Percentiles rank a stretch among this genome's conserved stretches.
phyloP scores from a whole-genome alignment of 2,113 vertebrate genomes.

The Phasianus colchicus region DNA sequence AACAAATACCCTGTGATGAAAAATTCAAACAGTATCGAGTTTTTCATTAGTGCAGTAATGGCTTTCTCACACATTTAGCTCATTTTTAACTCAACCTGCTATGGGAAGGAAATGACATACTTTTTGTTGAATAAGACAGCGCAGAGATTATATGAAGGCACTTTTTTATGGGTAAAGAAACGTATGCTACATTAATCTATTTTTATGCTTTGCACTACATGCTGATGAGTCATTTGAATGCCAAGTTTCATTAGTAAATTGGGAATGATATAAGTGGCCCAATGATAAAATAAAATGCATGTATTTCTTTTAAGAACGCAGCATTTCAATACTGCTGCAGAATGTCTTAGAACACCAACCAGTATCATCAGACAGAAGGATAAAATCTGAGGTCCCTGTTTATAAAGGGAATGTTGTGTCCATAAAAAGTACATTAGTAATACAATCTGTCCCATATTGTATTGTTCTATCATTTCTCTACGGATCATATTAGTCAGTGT shows the following conservation, averaged over 20 bases:
- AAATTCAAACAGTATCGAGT: slow-evolving; percentile 65
- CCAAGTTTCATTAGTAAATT: slow-evolving; percentile 71
- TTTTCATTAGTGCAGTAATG: slow-evolving; percentile 71
- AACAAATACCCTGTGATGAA: slow-evolving; percentile 68
- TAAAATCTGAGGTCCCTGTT: slow-evolving; percentile 10
- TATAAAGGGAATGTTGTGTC: slow-evolving; percentile 33
- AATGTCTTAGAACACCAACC: neutral
- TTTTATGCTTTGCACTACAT: slow-evolving; percentile 54
- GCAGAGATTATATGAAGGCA: slow-evolving; percentile 39
- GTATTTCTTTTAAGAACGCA: neutral
- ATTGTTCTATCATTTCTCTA: slow-evolving; percentile 38
- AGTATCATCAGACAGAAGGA: neutral
- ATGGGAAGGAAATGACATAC: slow-evolving; percentile 44
- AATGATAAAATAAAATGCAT: slow-evolving; percentile 33
- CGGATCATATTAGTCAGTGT: slow-evolving; percentile 62
- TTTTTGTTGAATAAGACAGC: slow-evolving; percentile 58
- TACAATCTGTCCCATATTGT: neutral
- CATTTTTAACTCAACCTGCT: slow-evolving; percentile 71
- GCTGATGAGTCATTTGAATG: slow-evolving; percentile 68
- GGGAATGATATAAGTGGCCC: slow-evolving; percentile 16
- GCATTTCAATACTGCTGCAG: neutral
- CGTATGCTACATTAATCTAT: slow-evolving; percentile 63
- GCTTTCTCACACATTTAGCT: slow-evolving; percentile 64
- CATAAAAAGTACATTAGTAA: slow-evolving; percentile 36
- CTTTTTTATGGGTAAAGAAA: slow-evolving; percentile 51